Evolutionary conservation across 1,140 invertebrate species (phyloP), one percentile per base, ranked within the genome.

Genomic region (Papilio glaucus): DNA sequence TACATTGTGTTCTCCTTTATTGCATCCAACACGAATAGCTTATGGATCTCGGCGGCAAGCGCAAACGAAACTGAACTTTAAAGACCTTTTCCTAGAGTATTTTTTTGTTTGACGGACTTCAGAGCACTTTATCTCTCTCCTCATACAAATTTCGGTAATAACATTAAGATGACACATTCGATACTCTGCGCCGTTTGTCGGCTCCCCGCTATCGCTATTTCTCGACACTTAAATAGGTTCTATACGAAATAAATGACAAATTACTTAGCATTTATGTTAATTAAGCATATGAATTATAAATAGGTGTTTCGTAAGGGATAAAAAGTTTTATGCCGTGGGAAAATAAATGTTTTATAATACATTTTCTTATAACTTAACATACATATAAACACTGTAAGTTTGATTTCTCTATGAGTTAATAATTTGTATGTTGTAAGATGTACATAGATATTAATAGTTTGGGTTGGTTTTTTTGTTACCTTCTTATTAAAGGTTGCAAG

Each of bases 61-160:
- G 42, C 0, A 15, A 15, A 8, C 24, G 10, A 33, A 69, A 53
- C 13, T 69, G 42, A 69, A 15, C 26, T 33, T 29, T 49, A 7
- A 24, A n/a, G 5, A 15, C 0, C 13, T 21, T 4, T 13, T 0
- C 1, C 6, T 69, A 69, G 7, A 15, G 24, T 49, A 69, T 10
- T 15, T 53, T 53, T 69, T 49, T 6, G 41, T 10, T 24, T 68
- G 15, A 45, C 45, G 10, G 6, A 45, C n/a, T 4, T 53, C 5
- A 68, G 18, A 45, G 13, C 12, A 68, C 63, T 42, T 65, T 65
- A 65, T 65, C 62, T 39, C 7, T 63, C 61, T 65, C 37, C 62
- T 65, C 37, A 37, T 65, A 71, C 45, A 72, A 71, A 75, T 75
- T 75, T 75, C 61, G 63, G 61, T 60, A 75, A 75, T 74, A 74